Evolutionary conservation across 1,140 invertebrate genomes (phyloP), one percentile per base, ranked within the genome.

Genomic region (Caenorhabditis latens): DNA sequence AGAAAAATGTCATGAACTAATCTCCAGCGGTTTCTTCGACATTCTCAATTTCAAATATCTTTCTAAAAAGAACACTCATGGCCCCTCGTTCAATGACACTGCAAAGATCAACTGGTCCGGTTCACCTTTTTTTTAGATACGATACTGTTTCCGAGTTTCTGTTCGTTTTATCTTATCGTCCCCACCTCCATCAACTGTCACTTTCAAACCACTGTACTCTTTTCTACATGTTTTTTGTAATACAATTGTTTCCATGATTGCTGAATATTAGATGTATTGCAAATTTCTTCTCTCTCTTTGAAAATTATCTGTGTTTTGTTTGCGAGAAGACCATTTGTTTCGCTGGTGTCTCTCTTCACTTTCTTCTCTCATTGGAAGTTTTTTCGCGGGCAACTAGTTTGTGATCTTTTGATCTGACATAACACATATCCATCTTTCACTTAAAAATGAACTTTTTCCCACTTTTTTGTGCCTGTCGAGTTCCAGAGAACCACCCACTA

Each of bases 331-430:
- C 24, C 55, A n/a, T n/a, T 58, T 63, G 61, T 63, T 63, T 63
- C 61, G 24, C 21, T 63, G 61, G 32, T 1, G 21, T 32, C 61
- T 63, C 61, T 8, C 14, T 1, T 63, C 61, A 32, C 14, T 24
- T 63, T 21, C n/a, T 65, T 40, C 6, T 65, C 21, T 9, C 21
- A 71, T 19, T 16, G 19, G 40, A 71, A 43, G 40, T 71, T 43
- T 43, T 42, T 19, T 0, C 13, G 16, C 16, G 24, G 40, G 40
- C 32, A 71, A 71, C 65, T 71, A 46, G 65, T 71, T 71, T 19
- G 4, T 71, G 65, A 71, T 71, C 65, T 46, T 71, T 46, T 46
- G 65, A 71, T 43, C 61, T 32, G 32, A 11, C 50, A 13, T 53
- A 53, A 14, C 61, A 9, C 8, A 32, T 13, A 40, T 32, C 57